Evolutionary conservation across 2,797 vertebrate species (phyloP), one percentile per base, ranked within the genome.

Genomic region (Cephalopachus bancanus): DNA sequence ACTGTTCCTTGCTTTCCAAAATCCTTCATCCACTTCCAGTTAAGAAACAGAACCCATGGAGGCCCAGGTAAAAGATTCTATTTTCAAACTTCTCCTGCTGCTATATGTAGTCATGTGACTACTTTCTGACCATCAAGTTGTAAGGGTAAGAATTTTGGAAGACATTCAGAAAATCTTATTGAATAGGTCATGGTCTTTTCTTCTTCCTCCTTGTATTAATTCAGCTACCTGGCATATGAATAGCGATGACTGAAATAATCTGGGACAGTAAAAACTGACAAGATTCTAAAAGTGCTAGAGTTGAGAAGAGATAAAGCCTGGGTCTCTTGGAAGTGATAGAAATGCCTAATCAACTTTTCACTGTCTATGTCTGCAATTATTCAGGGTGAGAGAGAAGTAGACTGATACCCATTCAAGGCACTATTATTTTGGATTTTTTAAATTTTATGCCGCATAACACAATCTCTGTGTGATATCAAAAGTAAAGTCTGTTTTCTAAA

Each of bases 401-500:
- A 51, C 0, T 57, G 12, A 15, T 37, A 60, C 1, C 16, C 64
- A 0, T 60, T 71, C 20, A 89, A 89, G 20, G 7, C 12, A 91
- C 20, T 74, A 83, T 71, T 76, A 59, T 89, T 67, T 81, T 85
- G 10, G 3, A 30, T 49, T 92, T 65, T 90, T 30, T 79, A 28
- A 33, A 37, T 78, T 80, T 93, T 87, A 26, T 64, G 3, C n/a
- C 51, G 59, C 2, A 37, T 15, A 59, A 64, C 6, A 57, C 12
- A 65, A 60, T 55, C 49, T 16, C 24, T 87, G 19, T 93, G 19
- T 89, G 49, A 59, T 78, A 74, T 22, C 2, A 33, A 94, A 4
- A 74, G 20, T 28, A 67, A 95, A 94, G 30, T 7, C 1, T 79
- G 22, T 85, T 85, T 93, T 26, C 49, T 84, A 94, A 91, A 89